Percentiles rank a stretch among this genome's conserved stretches.
Evolutionary conservation across 2,113 vertebrate species (phyloP).

Genomic region (Meleagris gallopavo): DNA sequence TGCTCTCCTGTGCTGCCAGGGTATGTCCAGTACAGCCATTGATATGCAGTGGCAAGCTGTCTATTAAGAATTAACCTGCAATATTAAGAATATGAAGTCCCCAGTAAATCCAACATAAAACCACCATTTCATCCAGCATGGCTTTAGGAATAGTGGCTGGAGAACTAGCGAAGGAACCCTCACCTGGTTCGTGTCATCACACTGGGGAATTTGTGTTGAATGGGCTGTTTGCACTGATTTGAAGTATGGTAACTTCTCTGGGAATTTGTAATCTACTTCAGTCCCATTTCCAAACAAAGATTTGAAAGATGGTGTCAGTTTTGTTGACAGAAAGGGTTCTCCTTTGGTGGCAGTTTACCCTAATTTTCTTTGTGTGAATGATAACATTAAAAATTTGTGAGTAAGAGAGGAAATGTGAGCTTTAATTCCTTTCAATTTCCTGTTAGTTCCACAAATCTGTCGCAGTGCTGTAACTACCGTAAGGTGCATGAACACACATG

Average conservation of each 20-base stretch:
- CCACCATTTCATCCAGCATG: background rate
- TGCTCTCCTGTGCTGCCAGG: background rate
- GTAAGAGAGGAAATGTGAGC: background rate
- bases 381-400: background rate
- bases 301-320: background rate
- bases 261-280: background rate
- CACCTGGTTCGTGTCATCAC: background rate
- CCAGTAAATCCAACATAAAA: background rate
- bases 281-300: background rate
- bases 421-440: conserved; percentile 19
- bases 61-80: background rate
- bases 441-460: background rate
- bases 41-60: background rate
- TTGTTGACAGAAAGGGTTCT: background rate
- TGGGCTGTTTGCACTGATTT: background rate
- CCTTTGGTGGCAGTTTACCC: background rate
- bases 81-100: background rate
- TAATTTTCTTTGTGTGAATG: background rate
- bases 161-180: background rate
- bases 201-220: background rate
- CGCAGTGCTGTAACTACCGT: rapidly evolving
- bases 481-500: background rate
- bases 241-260: background rate
- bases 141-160: background rate
- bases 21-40: background rate